A percentile compares a stretch with the other conserved stretches of the same genome.
These are phyloP conservation scores for Empis livida DNA, from an alignment of 2,888 invertebrate genomes.

Conservation along the genomic window DNA sequence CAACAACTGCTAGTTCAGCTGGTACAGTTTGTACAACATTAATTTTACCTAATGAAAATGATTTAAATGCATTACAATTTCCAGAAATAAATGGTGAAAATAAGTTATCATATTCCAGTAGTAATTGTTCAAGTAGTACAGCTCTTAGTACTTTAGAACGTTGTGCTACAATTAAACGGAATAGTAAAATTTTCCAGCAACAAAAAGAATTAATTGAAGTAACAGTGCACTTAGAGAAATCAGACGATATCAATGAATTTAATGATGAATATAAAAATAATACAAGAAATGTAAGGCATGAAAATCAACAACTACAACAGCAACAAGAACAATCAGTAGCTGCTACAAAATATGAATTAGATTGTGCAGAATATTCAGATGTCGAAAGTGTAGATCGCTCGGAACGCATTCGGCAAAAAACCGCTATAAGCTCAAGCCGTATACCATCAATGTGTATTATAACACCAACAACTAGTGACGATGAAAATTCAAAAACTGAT, in stretches of 20 bases:
- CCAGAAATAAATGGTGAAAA: not conserved
- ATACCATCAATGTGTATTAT: constrained; percentile 90
- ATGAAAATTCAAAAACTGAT: constrained; percentile 45
- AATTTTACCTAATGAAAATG: constrained; percentile 33
- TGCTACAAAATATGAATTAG: constrained; percentile 43
- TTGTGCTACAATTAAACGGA: constrained; percentile 37
- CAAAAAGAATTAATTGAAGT: not conserved
- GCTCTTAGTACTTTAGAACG: constrained; percentile 35
- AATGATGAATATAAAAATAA: constrained; percentile 8
- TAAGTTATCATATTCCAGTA: constrained; percentile 10
- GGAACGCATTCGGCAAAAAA: constrained; percentile 74
- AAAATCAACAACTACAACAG: constrained; percentile 24
- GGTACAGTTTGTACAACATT: constrained; percentile 80
- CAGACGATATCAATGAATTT: constrained; percentile 14
- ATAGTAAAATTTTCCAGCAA: constrained; percentile 10
- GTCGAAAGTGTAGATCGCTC: constrained; percentile 78
- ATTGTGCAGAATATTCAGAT: constrained; percentile 77
- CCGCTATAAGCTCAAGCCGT: constrained; percentile 71
- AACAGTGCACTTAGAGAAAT: constrained; percentile 34
- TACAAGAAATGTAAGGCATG: constrained; percentile 24
- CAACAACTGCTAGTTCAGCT: constrained; percentile 80
- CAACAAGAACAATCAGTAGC: constrained; percentile 15
- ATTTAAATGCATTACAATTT: not conserved
- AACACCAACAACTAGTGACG: constrained; percentile 77
- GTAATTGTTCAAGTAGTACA: constrained; percentile 38